A percentile compares a stretch with the other conserved stretches of the same genome.
Evolutionary conservation across 2,113 vertebrate species (phyloP).

Genomic region (Noctilio leporinus): DNA sequence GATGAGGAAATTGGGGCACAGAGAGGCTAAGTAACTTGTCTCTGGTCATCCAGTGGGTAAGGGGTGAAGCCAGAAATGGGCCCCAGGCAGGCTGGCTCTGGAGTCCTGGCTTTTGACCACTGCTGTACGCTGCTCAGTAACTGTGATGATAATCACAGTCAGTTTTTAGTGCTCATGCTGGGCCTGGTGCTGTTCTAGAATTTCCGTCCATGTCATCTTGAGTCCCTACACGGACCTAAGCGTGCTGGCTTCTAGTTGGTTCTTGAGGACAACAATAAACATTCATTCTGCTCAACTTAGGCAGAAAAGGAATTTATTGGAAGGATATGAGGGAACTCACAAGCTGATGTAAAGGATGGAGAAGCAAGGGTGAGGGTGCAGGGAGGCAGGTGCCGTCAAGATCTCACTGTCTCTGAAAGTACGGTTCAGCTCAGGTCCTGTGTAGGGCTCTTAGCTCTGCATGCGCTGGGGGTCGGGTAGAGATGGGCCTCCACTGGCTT

Average conservation of each 20-base stretch:
- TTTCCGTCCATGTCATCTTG: rapidly evolving
- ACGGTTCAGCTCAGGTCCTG: no score
- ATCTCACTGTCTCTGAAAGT: neutral
- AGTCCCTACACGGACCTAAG: neutral
- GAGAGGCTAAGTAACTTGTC: neutral
- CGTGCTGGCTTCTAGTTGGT: neutral
- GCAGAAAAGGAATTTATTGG: neutral
- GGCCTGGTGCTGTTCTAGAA: neutral
- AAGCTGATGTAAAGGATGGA: neutral
- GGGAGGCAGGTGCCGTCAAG: neutral
- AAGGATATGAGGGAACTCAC: neutral
- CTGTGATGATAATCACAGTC: neutral
- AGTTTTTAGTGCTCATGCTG: neutral
- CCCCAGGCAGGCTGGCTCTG: neutral
- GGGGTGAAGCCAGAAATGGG: neutral
- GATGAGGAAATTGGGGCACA: neutral
- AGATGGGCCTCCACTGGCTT: neutral
- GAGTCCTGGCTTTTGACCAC: neutral
- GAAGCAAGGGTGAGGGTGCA: neutral
- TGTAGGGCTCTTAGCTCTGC: neutral
- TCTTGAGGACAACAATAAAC: neutral
- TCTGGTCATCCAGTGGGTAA: neutral
- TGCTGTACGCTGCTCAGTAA: neutral
- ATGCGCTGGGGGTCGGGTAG: rapidly evolving
- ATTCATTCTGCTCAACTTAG: neutral